Base-by-base conservation (phyloP, 2,888 invertebrate genomes). In the Eretmocerus hayati region DNA sequence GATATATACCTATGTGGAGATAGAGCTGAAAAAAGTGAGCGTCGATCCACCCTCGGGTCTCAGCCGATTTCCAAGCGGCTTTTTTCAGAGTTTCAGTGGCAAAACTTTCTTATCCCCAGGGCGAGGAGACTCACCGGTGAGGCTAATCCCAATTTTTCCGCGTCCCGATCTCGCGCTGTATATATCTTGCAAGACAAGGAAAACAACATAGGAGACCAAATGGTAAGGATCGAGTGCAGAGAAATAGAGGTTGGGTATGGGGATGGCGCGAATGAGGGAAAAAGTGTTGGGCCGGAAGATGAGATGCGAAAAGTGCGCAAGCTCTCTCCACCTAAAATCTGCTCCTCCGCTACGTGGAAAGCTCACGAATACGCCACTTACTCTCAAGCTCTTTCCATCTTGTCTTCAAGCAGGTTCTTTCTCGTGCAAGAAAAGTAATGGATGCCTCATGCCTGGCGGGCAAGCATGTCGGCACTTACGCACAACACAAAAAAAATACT, bases 281-380 rank as follows among this genome's bases (percentile, higher is more conserved):
- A 44, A 52, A 46, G 31, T 33, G 26, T 21, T 30, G 32, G 26
- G 40, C 48, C 40, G 46, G 48, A 40, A 60, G 63, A 63, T 50
- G 52, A 50, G 48, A 53, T 46, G 55, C 26, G 26, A 26, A 26
- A 26, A 26, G 26, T 51, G 49, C 52, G 47, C 63, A 6, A 26
- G 11, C 8, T 11, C 26, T 26, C 26, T 26, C 40, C 18, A 11
- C 32, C 46, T 46, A 48, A 52, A 52, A 52, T 45, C 45, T 48
- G 48, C 39, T 42, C n/a, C n/a, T n/a, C n/a, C n/a, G n/a, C n/a
- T n/a, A n/a, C n/a, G n/a, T n/a, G n/a, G n/a, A n/a, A n/a, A n/a
- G n/a, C n/a, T n/a, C n/a, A n/a, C n/a, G n/a, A n/a, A n/a, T 13
- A 41, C 36, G 26, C 26, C 8, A 23, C 41, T 47, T 16, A 35